Conservation (phyloP, 53 echinoderm and acorn worm genomes). For the Paelopatides confundens region DNA sequence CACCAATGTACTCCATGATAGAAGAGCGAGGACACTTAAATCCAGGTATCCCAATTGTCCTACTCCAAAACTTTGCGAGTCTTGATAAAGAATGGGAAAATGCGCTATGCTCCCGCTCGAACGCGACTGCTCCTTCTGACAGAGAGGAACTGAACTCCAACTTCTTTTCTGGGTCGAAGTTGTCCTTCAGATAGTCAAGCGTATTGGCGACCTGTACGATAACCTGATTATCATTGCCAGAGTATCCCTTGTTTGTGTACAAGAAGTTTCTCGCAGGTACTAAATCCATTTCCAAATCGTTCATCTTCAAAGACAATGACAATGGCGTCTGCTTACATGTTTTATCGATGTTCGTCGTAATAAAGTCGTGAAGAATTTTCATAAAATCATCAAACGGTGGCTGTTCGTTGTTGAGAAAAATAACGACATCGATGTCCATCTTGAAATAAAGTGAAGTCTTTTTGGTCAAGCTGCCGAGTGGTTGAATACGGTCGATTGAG, state of each 20-base stretch:
- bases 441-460: conserved; percentile 7
- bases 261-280: conserved; percentile 24
- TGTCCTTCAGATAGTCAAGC: not conserved
- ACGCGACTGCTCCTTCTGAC: conserved; percentile 14
- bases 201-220: not conserved
- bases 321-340: not conserved
- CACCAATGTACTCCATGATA: conserved; percentile 46
- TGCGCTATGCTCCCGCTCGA: not conserved
- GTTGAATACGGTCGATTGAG: not conserved
- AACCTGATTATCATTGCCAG: not conserved
- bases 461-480: not conserved
- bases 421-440: conserved; percentile 17
- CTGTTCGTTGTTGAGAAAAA: not conserved
- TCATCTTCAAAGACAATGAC: not conserved
- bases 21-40: conserved; percentile 16
- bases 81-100: not conserved
- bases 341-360: too few species aligned
- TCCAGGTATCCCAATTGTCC: not conserved
- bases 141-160: conserved; percentile 6
- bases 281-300: not conserved
- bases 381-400: conserved; percentile 10
- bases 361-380: not conserved
- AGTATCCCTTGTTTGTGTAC: not conserved
- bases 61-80: conserved; percentile 27
- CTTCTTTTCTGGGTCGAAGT: not conserved